A percentile compares a stretch with the other conserved stretches of the same genome.
Conservation (phyloP, 2,888 invertebrate genomes). For the Creontiades dilutus region DNA sequence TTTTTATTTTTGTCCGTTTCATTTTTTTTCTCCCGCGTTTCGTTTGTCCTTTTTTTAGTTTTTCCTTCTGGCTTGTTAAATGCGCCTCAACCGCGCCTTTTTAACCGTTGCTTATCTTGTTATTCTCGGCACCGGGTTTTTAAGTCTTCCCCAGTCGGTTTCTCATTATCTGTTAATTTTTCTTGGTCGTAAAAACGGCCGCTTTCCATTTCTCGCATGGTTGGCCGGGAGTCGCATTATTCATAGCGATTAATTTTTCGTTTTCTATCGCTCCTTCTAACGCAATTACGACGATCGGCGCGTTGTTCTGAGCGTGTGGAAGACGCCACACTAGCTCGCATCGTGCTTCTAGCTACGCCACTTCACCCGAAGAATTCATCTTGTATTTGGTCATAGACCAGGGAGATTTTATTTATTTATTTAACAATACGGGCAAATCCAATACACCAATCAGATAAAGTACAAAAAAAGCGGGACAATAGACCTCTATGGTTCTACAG, state of each 20-base stretch:
- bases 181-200: slow-evolving; percentile 38
- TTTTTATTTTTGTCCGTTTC: slow-evolving; percentile 9
- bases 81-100: not conserved
- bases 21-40: not conserved
- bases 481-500: too few species aligned
- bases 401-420: too few species aligned
- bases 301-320: slow-evolving; percentile 14
- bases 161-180: slow-evolving; percentile 57
- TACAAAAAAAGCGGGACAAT: too few species aligned
- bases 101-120: slow-evolving; percentile 2
- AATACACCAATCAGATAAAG: too few species aligned
- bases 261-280: not conserved
- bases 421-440: too few species aligned
- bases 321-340: not conserved
- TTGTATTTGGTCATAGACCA: too few species aligned
- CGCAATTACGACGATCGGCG: slow-evolving; percentile 21
- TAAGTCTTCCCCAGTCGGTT: not conserved
- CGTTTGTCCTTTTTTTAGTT: not conserved
- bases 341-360: not conserved
- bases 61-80: not conserved
- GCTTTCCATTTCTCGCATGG: slow-evolving; percentile 38
- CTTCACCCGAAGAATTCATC: too few species aligned
- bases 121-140: not conserved
- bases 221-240: slow-evolving; percentile 37
- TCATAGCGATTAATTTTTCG: slow-evolving; percentile 34